These are phyloP conservation scores for Aphodius sticticus DNA, from an alignment of 2,888 invertebrate genomes.

Conservation along the genomic window DNA sequence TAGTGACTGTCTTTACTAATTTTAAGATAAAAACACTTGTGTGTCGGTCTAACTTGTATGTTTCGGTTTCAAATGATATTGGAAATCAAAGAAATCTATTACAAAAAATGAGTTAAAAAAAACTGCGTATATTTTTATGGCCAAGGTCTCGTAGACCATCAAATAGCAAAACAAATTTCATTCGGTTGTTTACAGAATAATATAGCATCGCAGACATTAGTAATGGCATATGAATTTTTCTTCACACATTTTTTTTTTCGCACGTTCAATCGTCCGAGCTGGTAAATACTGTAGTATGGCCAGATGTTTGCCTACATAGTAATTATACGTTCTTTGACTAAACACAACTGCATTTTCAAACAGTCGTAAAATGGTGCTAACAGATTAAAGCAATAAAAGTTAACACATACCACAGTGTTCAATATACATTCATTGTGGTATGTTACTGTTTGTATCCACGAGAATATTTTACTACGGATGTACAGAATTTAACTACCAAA, in stretches of 20 bases:
- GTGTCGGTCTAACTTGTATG: too few species aligned
- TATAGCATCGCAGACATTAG: background rate
- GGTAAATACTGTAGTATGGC: background rate
- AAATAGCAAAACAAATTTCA: background rate
- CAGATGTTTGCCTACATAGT: constrained; percentile 9
- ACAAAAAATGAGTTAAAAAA: too few species aligned
- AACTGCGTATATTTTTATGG: too few species aligned
- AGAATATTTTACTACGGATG: too few species aligned
- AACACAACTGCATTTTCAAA: background rate
- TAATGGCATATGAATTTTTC: background rate
- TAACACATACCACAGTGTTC: background rate
- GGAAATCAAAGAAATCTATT: too few species aligned
- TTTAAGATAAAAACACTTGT: too few species aligned
- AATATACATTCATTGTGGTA: background rate
- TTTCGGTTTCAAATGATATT: too few species aligned
- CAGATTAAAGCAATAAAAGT: constrained; percentile 31
- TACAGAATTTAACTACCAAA: too few species aligned
- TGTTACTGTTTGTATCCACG: background rate
- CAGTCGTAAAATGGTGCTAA: constrained; percentile 26
- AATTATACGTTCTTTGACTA: background rate
- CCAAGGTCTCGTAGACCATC: too few species aligned
- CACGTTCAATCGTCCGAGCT: background rate
- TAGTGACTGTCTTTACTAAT: too few species aligned
- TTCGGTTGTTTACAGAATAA: background rate
- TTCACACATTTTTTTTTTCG: constrained; percentile 9